These are phyloP conservation scores for Carpatolechia fugitivella DNA, from an alignment of 2,888 invertebrate genomes.

Conservation along the genomic window DNA sequence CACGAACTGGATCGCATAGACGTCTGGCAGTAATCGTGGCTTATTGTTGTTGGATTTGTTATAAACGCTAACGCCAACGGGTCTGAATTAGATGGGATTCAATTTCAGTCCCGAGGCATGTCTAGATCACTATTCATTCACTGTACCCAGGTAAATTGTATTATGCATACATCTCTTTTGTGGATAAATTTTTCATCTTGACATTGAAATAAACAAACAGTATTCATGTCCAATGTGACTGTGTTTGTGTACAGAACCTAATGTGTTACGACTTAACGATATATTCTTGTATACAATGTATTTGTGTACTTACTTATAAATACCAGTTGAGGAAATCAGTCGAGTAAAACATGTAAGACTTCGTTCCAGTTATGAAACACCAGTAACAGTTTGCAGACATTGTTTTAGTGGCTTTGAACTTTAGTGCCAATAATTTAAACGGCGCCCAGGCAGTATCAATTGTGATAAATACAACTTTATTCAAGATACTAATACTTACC, in stretches of 20 bases:
- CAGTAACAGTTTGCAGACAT: too few relatives aligned
- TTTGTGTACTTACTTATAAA: too few relatives aligned
- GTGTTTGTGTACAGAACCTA: too few relatives aligned
- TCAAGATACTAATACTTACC: constrained; percentile 4
- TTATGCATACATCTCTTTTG: neutral
- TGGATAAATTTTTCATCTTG: too few relatives aligned
- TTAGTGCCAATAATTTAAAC: constrained; percentile 8
- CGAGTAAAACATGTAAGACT: too few relatives aligned
- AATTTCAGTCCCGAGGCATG: neutral
- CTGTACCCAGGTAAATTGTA: neutral
- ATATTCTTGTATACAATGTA: too few relatives aligned
- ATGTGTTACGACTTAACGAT: too few relatives aligned
- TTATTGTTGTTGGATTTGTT: constrained; percentile 6
- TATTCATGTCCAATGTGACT: too few relatives aligned
- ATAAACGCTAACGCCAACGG: constrained; percentile 4
- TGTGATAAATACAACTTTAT: constrained; percentile 7
- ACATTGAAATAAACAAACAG: too few relatives aligned
- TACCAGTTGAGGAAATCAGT: too few relatives aligned
- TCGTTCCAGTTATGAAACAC: too few relatives aligned
- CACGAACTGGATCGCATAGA: constrained; percentile 53
- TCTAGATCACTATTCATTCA: neutral
- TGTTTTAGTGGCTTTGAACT: too few relatives aligned
- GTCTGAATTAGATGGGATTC: neutral
- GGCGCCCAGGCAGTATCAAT: constrained; percentile 5
- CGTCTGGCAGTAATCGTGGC: constrained; percentile 18